phyloP scores from a whole-genome alignment of 2,797 vertebrate genomes.

The Galago senegalensis region DNA sequence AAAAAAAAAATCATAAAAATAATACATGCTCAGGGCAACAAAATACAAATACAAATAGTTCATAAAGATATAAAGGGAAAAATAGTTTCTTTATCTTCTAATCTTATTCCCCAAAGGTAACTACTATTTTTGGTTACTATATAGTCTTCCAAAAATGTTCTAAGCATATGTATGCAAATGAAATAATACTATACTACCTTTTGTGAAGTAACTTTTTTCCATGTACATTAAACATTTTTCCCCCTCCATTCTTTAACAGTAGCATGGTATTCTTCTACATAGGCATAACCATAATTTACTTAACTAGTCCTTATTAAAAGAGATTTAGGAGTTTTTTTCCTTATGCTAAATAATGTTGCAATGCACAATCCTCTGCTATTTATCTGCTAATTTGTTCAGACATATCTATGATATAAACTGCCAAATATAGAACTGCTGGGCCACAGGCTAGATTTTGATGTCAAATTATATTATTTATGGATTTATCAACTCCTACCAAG shows the following conservation, averaged over 20 bases:
- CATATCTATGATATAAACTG: neutral
- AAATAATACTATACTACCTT: neutral
- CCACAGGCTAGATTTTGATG: neutral
- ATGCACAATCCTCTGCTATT: neutral
- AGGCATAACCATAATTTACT: neutral
- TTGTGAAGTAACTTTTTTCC: neutral
- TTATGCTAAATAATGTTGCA: neutral
- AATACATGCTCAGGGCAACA: constrained; percentile 11
- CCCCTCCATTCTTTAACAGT: neutral
- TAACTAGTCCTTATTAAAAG: neutral
- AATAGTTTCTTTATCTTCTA: neutral
- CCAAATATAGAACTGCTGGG: neutral
- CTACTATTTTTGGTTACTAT: neutral
- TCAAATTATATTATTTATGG: neutral
- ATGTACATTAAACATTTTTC: neutral
- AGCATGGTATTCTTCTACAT: neutral
- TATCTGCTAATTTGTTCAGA: constrained; percentile 19
- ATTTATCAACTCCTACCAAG: neutral
- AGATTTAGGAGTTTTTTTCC: neutral
- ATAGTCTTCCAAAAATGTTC: neutral
- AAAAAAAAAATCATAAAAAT: neutral
- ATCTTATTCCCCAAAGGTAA: neutral
- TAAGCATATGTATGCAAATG: neutral
- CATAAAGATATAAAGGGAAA: neutral
- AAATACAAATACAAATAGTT: constrained; percentile 45